These are phyloP conservation scores for Taxidea taxus DNA, from an alignment of 2,113 vertebrate species.

Conservation along the genomic window DNA sequence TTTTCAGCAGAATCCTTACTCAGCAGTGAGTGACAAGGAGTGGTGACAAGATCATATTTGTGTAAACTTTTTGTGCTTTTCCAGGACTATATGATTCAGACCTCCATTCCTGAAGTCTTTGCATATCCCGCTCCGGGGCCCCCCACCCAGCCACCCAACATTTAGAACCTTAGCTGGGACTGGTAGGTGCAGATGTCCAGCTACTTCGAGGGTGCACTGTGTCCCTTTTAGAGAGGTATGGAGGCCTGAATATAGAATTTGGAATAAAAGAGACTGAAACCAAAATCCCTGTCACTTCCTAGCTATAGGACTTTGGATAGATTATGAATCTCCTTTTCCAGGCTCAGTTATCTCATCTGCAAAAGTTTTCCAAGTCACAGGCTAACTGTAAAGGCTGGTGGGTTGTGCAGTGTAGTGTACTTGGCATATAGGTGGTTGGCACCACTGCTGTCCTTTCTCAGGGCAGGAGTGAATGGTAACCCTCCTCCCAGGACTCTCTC, in stretches of 20 bases:
- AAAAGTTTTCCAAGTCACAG: conserved; percentile 41
- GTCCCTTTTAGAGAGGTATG: not conserved
- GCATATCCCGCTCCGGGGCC: not conserved
- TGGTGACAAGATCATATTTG: not conserved
- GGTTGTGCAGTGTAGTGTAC: not conserved
- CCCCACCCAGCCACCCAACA: not conserved
- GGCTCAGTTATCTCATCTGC: not conserved
- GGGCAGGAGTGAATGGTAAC: not conserved
- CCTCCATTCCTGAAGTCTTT: not conserved
- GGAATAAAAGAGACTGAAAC: not conserved
- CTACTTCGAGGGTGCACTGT: not conserved
- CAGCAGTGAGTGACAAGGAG: not conserved
- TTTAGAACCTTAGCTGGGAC: not conserved
- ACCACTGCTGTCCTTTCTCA: not conserved
- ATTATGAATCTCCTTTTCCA: not conserved
- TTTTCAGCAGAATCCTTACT: not conserved
- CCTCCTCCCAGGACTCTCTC: not conserved
- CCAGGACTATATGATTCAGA: not conserved
- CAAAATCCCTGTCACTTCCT: not conserved
- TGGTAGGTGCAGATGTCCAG: not conserved
- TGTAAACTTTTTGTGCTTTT: not conserved
- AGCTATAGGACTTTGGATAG: not conserved
- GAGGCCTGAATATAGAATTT: not conserved
- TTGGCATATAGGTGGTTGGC: not conserved
- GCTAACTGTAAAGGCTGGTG: not conserved